Base-by-base conservation (phyloP, 2,113 vertebrate species). In the Saccopteryx bilineata region DNA sequence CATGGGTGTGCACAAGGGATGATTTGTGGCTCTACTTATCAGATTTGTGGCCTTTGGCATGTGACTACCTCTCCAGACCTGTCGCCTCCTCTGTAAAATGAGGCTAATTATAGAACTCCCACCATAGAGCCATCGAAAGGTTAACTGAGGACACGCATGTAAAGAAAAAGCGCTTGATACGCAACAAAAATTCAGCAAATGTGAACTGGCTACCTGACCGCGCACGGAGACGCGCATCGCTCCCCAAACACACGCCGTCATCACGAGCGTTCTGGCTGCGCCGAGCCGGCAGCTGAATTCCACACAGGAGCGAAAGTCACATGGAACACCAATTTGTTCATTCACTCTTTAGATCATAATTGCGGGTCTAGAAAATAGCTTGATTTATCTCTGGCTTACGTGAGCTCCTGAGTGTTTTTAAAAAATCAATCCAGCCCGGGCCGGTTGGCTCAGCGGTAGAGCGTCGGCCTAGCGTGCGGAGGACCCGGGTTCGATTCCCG, bases 191-290 rank as follows among this genome's bases (percentile, higher is more conserved):
- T 9, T n/a, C 39, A 7, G 21, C 19, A 11, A 9, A 17, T 8
- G 17, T 24, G 15, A 28, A 5, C 14, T 2, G 56, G 56, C 60
- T 17, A 21, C 54, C 4, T 21, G 6, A 0, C 4, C 7, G 0
- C 0, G 1, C 1, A 2, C 52, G 54, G 26, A 58, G 5, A 7
- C 60, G 60, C 17, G 11, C 0, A 13, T 0, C 7, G 24, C 9
- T 65, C 87, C 50, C 28, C n/a, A 13, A 39, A 52, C 7, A 11
- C 39, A 19, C 18, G 2, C 1, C 61, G 0, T 19, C 9, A 11
- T 7, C 12, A 6, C 1, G 0, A 2, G 11, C 15, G 15, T 24
- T 39, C 54, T 14, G 93, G 18, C 9, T 7, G 56, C 23, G 0
- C 1, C 7, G 78, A 24, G 28, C 54, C 19, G 4, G 18, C 5